Evolutionary conservation across 2,888 invertebrate species (phyloP).

Genomic region (Leptothorax acervorum): DNA sequence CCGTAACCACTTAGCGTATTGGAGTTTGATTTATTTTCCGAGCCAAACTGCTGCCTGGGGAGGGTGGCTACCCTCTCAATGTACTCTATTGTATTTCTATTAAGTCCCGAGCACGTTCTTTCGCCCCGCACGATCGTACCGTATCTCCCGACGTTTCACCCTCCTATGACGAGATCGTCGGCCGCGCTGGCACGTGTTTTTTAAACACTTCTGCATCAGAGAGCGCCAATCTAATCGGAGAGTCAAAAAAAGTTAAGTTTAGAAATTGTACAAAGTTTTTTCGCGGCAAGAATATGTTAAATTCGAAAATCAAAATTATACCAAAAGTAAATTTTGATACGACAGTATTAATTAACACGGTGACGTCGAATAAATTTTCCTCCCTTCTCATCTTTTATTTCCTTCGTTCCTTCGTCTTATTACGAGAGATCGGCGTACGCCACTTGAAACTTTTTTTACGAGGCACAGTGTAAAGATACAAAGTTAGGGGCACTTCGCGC

Average conservation of each 20-base stretch:
- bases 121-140: slow-evolving; percentile 65
- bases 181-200: slow-evolving; percentile 47
- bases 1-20: slow-evolving; percentile 85
- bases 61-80: slow-evolving; percentile 78
- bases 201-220: slow-evolving; percentile 37
- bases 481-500: slow-evolving; percentile 3
- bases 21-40: slow-evolving; percentile 85
- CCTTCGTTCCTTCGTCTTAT: slow-evolving; percentile 8
- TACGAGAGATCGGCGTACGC: not conserved
- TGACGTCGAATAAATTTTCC: slow-evolving; percentile 26
- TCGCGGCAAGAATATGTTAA: not conserved
- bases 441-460: slow-evolving; percentile 40
- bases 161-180: slow-evolving; percentile 49
- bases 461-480: slow-evolving; percentile 3
- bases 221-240: slow-evolving; percentile 25
- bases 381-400: slow-evolving; percentile 22
- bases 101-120: slow-evolving; percentile 75
- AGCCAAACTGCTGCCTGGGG: slow-evolving; percentile 82
- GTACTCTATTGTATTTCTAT: slow-evolving; percentile 84
- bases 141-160: slow-evolving; percentile 63
- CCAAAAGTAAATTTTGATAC: not conserved
- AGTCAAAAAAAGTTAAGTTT: not conserved
- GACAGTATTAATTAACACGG: not conserved
- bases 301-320: not conserved
- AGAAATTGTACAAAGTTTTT: not conserved